Base-by-base conservation (phyloP, 2,888 invertebrate species). In the Ernsta delagoae region DNA sequence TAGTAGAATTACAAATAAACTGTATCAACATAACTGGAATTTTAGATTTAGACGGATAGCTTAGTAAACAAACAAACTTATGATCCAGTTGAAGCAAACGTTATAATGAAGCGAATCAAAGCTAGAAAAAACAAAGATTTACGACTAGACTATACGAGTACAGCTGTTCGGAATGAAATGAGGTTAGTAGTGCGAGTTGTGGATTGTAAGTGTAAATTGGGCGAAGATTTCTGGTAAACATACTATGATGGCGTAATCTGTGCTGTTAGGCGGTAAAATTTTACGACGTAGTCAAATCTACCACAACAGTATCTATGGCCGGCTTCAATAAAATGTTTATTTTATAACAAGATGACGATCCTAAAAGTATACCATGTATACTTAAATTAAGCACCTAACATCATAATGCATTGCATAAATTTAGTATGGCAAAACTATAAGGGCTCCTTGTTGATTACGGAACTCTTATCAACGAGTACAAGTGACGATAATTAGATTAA, bases 151-250 rank as follows among this genome's bases (percentile, higher is more conserved):
- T 39, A 53, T 83, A 85, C 31, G 16, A 16, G 16, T 16, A 16
- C 39, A 7, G 89, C 85, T 88, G 89, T 77, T 75, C 77, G 83
- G 82, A 92, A 53, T 24, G 24, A 24, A 53, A 86, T 77, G 77
- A 78, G 92, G 93, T 91, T 92, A 92, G 88, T 85, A 79, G 88
- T 85, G 84, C 88, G 85, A 84, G 83, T 84, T 84, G 82, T 80
- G 79, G 83, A 82, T 83, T 78, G 83, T 83, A 85, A 85, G 85
- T 83, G 87, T 84, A 82, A 83, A 86, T 81, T 81, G 80, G 83
- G 78, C 79, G 83, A 77, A 81, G 50, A 53, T 80, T 80, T 82
- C 80, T 82, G 80, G 79, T 87, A 89, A 89, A 90, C 86, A 89
- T 81, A 85, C 83, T 83, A 81, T 78, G 74, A 74, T 90, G 86